Conservation (phyloP, 2,113 vertebrate species). For the Gambusia holbrooki region DNA sequence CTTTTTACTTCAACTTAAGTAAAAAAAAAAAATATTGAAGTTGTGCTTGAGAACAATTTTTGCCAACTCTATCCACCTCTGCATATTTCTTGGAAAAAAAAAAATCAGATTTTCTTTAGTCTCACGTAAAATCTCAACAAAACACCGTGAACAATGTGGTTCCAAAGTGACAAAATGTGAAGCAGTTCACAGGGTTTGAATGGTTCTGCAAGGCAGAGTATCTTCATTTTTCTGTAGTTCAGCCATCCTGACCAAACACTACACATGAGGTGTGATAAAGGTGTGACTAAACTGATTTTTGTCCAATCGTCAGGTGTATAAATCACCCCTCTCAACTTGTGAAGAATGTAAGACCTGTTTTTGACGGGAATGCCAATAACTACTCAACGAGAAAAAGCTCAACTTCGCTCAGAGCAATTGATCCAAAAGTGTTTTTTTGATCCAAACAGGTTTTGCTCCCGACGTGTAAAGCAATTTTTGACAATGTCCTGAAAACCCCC, state of each 20-base stretch:
- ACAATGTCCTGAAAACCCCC: slow-evolving; percentile 48
- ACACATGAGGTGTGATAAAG: slow-evolving; percentile 26
- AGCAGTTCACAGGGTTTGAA: no score
- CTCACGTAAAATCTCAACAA: not conserved
- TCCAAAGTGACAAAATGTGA: not conserved
- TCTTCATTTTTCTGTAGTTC: slow-evolving; percentile 21
- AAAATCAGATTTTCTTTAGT: no score
- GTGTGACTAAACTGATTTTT: slow-evolving; percentile 29
- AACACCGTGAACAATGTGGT: not conserved
- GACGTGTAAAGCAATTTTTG: slow-evolving; percentile 59
- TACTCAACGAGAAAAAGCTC: slow-evolving; percentile 57
- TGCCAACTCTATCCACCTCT: no score
- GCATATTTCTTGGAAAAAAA: no score
- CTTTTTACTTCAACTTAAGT: no score
- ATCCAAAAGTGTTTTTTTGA: slow-evolving; percentile 75
- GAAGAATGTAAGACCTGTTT: slow-evolving; percentile 68
- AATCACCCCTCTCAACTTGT: slow-evolving; percentile 43
- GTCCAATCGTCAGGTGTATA: slow-evolving; percentile 35
- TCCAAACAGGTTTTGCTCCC: slow-evolving; percentile 78
- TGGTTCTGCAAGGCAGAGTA: not conserved
- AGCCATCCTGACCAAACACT: slow-evolving; percentile 48
- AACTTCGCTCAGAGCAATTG: slow-evolving; percentile 65
- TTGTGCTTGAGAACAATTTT: not conserved
- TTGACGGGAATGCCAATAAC: slow-evolving; percentile 76
- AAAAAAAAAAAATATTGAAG: no score